Evolutionary conservation across 2,888 invertebrate genomes (phyloP), one percentile per base, ranked within the genome.

Genomic region (Drosophila eohydei): DNA sequence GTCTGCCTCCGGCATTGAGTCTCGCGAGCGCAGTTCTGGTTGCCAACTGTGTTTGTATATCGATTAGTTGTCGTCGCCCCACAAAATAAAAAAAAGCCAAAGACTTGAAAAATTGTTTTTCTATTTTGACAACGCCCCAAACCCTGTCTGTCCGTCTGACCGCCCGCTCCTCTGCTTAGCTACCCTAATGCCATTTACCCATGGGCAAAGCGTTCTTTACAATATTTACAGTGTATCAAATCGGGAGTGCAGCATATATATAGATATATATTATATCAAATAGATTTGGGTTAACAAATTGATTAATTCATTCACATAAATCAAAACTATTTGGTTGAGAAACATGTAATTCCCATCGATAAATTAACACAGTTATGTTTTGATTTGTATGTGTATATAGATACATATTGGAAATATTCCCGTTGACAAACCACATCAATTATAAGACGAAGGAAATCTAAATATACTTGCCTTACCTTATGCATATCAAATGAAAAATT

Each of bases 21-120:
- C 55, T 38, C 48, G 50, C 51, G 40, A 55, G 59, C 26, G 48
- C 51, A 57, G 40, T 68, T 51, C 43, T 40, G 41, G 44, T 62
- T 83, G 83, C 88, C 88, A 88, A 88, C 78, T 64, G 54, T 67
- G 73, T 78, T 79, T 83, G 83, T 83, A 71, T 88, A 88, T 88
- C 89, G 83, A 88, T 88, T 86, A 78, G 71, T 85, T 74, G 69
- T 71, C 69, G 54, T 61, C 69, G 78, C 66, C 66, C 38, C 66
- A 52, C 61, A 66, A 66, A 60, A 51, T 34, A 21, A 41, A 36
- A 32, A 26, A 34, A 48, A 52, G 34, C 60, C 52, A 44, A 26
- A 52, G 21, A 64, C 30, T 51, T 65, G 16, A 36, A 41, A 68
- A 71, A 56, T 59, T 62, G 36, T 12, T 41, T 70, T 65, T 70